These are phyloP conservation scores for Musca vetustissima DNA, from an alignment of 1,140 invertebrate genomes.

Conservation along the genomic window DNA sequence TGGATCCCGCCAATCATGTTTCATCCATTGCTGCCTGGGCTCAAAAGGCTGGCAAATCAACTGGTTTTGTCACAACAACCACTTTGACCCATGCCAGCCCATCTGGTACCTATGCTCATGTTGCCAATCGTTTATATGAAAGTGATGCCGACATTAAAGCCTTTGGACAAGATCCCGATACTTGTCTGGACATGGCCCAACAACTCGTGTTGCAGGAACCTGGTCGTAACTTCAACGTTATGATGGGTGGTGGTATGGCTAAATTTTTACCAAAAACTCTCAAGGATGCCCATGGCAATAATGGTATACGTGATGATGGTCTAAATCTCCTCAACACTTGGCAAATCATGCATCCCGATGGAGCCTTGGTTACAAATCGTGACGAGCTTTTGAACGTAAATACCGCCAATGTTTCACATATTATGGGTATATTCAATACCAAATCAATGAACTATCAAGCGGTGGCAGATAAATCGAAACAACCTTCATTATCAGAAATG, in stretches of 20 bases:
- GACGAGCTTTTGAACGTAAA: constrained; percentile 65
- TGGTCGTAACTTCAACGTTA: constrained; percentile 63
- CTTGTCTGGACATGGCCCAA: constrained; percentile 60
- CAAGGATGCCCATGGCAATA: constrained; percentile 57
- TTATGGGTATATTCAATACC: constrained; percentile 59
- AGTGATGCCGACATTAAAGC: constrained; percentile 59
- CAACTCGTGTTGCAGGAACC: constrained; percentile 68
- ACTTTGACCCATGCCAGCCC: constrained; percentile 54
- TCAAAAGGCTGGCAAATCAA: constrained; percentile 68
- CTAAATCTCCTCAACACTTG: constrained; percentile 58
- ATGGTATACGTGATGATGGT: constrained; percentile 59
- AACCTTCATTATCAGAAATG: constrained; percentile 76
- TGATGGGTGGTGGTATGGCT: constrained; percentile 72
- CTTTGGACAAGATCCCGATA: constrained; percentile 41
- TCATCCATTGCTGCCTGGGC: constrained; percentile 82
- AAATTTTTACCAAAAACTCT: constrained; percentile 61
- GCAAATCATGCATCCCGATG: constrained; percentile 44
- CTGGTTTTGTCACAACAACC: constrained; percentile 53
- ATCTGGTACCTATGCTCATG: constrained; percentile 56
- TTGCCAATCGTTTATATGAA: constrained; percentile 77
- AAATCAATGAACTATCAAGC: constrained; percentile 59
- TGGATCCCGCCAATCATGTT: constrained; percentile 60
- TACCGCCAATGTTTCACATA: constrained; percentile 65
- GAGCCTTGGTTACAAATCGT: constrained; percentile 50
- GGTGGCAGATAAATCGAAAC: constrained; percentile 56